These are phyloP conservation scores for Ennomos quercinarius DNA, from an alignment of 2,888 invertebrate genomes.

Conservation along the genomic window DNA sequence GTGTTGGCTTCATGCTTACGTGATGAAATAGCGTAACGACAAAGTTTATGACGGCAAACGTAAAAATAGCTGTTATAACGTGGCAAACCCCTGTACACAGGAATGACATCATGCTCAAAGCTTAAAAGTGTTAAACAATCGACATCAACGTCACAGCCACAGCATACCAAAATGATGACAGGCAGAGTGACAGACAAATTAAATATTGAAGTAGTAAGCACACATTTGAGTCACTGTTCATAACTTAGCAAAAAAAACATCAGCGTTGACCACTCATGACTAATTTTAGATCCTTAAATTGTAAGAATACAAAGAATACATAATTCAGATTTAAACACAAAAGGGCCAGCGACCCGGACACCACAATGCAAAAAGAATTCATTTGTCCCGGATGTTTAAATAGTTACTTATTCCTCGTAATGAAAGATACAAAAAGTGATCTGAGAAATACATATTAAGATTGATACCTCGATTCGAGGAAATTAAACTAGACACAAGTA, in stretches of 20 bases:
- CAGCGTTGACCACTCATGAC: slow-evolving; percentile 36
- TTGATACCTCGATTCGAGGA: slow-evolving; percentile 40
- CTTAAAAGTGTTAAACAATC: slow-evolving; percentile 45
- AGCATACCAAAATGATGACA: slow-evolving; percentile 65
- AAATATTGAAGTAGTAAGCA: slow-evolving; percentile 45
- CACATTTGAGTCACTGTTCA: slow-evolving; percentile 47
- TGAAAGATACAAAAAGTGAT: slow-evolving; percentile 30
- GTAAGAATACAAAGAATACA: slow-evolving; percentile 35
- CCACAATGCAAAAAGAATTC: slow-evolving; percentile 44
- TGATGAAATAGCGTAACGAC: slow-evolving; percentile 30
- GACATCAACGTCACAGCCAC: slow-evolving; percentile 61
- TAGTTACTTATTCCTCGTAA: slow-evolving; percentile 39
- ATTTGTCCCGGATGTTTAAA: slow-evolving; percentile 46
- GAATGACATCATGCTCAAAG: slow-evolving; percentile 67
- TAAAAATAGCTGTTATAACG: slow-evolving; percentile 38
- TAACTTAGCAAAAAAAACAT: slow-evolving; percentile 32
- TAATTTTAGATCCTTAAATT: slow-evolving; percentile 42
- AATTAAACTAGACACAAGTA: slow-evolving; percentile 20
- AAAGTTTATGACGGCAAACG: slow-evolving; percentile 39
- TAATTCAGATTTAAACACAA: slow-evolving; percentile 38
- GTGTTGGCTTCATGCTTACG: slow-evolving; percentile 13
- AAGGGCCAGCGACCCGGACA: slow-evolving; percentile 61
- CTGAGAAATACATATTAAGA: slow-evolving; percentile 28
- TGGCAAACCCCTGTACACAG: slow-evolving; percentile 46
- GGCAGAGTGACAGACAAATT: slow-evolving; percentile 44